phyloP scores from a whole-genome alignment of 2,888 invertebrate genomes.

The Biston betularia region DNA sequence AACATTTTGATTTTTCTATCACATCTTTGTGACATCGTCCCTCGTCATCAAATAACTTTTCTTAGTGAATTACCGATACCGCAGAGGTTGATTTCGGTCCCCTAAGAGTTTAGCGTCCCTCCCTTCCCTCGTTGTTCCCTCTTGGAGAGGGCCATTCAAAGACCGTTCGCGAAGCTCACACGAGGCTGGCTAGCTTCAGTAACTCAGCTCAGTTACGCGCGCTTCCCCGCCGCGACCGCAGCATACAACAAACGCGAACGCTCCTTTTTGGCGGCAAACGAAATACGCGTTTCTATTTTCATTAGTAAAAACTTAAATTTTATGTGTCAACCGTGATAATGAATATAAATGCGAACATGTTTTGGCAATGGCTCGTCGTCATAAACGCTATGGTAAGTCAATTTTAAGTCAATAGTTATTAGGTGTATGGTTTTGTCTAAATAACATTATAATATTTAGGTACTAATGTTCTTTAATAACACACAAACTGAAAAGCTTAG shows the following conservation, averaged over 20 bases:
- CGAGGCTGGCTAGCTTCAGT: conserved; percentile 56
- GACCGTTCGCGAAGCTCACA: conserved; percentile 83
- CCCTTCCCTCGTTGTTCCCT: conserved; percentile 83
- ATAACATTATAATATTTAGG: no score
- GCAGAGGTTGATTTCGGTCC: conserved; percentile 76
- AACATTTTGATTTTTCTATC: conserved; percentile 73
- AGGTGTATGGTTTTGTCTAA: background rate
- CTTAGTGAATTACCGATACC: conserved; percentile 80
- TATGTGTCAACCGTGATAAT: conserved; percentile 74
- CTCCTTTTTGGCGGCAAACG: conserved; percentile 73
- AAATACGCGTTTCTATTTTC: conserved; percentile 37
- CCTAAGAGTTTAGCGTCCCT: conserved; percentile 76
- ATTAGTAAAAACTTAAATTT: conserved; percentile 55
- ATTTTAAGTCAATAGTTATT: conserved; percentile 7
- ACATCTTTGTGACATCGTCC: conserved; percentile 53
- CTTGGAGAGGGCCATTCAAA: conserved; percentile 81
- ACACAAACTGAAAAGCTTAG: no score
- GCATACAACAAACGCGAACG: conserved; percentile 47
- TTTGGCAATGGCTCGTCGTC: conserved; percentile 70
- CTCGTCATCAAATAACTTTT: conserved; percentile 83
- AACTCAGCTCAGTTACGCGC: conserved; percentile 80
- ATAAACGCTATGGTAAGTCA: conserved; percentile 73
- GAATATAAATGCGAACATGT: conserved; percentile 59
- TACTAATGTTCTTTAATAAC: no score
- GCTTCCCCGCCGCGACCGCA: conserved; percentile 73